phyloP scores from a whole-genome alignment of 2,888 invertebrate species.

The Rhaphigaster nebulosa region DNA sequence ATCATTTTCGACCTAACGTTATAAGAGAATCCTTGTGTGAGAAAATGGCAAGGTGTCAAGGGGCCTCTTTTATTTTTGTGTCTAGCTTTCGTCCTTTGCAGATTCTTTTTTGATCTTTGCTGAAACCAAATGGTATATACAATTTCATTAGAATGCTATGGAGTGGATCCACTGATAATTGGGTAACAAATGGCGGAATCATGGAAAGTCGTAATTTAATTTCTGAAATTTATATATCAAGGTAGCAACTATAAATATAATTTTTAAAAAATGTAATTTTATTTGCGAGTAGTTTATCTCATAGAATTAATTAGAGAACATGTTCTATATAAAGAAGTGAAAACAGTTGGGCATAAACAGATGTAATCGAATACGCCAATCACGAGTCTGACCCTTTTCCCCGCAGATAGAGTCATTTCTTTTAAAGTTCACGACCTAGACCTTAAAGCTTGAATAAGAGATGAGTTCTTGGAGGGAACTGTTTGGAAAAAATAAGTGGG shows the following conservation, averaged over 20 bases:
- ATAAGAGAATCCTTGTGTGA: not conserved
- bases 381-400: not conserved
- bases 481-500: not conserved
- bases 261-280: no score
- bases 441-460: not conserved
- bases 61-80: not conserved
- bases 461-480: not conserved
- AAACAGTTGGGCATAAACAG: no score
- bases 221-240: not conserved
- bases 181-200: not conserved
- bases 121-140: not conserved
- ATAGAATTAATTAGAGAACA: no score
- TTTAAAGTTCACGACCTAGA: not conserved
- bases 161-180: not conserved
- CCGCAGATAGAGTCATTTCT: not conserved
- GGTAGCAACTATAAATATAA: not conserved
- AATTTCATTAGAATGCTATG: not conserved
- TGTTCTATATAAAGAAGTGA: no score
- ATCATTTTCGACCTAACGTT: not conserved
- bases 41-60: not conserved
- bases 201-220: not conserved
- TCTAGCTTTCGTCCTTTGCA: not conserved
- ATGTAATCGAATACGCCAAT: not conserved
- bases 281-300: no score
- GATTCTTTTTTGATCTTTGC: not conserved